Base-by-base conservation (phyloP, 2,113 vertebrate genomes). In the Terrapene triunguis region DNA sequence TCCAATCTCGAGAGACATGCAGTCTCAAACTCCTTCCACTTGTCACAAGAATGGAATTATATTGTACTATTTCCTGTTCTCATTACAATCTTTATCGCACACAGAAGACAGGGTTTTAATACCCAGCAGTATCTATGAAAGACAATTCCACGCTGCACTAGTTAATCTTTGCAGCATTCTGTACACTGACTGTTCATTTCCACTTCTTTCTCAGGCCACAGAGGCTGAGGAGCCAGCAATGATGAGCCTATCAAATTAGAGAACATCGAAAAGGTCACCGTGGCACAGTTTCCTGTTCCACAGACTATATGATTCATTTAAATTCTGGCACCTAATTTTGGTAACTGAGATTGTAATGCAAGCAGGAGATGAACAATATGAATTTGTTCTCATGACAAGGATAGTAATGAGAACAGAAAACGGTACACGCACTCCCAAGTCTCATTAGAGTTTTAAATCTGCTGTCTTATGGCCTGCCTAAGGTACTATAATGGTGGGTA, bases 11-110 rank as follows among this genome's bases (percentile, higher is more conserved):
- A 16, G 47, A 84, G n/a, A 93, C 27, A 95, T 24, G 27, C 51
- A 55, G 32, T 85, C 84, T 84, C 74, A 92, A 69, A 42, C 42
- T 48, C 90, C 90, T 6, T 76, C 72, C 7, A 82, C 9, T 59
- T 93, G 80, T 90, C 80, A 96, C 90, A 82, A 95, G 53, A 88
- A 90, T 12, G 69, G 84, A 87, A 89, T 93, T 95, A 85, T 83
- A 10, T 82, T 90, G 90, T 10, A 24, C 32, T 54, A 85, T 93
- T n/a, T 47, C 42, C 32, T 92, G 88, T 93, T 19, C 21, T 32
- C 54, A 85, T 92, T 69, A 79, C 10, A 48, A 47, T 84, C 47
- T 87, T 72, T 83, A 85, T 80, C 80, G 74, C 14, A 32, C 82
- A 65, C 3, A 16, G 57, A 65, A 93, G 53, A 1, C 72, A 55